phyloP scores from a whole-genome alignment of 2,888 invertebrate species.

The Trichopoda pennipes region DNA sequence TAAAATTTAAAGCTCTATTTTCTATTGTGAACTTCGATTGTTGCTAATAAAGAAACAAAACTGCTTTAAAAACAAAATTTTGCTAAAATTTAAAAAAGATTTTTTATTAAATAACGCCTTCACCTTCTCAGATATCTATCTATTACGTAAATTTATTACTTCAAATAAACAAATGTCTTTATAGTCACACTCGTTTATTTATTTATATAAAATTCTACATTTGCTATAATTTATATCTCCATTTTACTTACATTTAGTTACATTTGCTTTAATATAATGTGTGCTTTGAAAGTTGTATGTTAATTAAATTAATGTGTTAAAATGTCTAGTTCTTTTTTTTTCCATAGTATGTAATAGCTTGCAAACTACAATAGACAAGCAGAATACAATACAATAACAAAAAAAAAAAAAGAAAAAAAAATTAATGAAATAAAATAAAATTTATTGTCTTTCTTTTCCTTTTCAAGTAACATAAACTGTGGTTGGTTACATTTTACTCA shows the following conservation, averaged over 20 bases:
- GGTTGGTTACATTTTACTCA: slow-evolving; percentile 7
- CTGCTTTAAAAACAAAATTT: too few relatives aligned
- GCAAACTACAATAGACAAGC: background rate
- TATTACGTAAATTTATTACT: background rate
- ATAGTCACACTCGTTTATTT: background rate
- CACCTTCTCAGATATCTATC: too few relatives aligned
- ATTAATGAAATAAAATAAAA: slow-evolving; percentile 21
- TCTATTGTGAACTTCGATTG: too few relatives aligned
- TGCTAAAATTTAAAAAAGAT: too few relatives aligned
- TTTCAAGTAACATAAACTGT: slow-evolving; percentile 31
- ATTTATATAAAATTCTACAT: slow-evolving; percentile 1
- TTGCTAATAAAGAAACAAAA: too few relatives aligned
- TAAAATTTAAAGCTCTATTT: too few relatives aligned
- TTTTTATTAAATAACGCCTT: too few relatives aligned
- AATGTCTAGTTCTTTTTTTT: background rate
- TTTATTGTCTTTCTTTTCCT: slow-evolving; percentile 57
- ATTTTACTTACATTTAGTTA: slow-evolving; percentile 13
- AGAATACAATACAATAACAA: too few relatives aligned
- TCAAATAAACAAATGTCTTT: background rate
- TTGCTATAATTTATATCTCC: slow-evolving; percentile 6
- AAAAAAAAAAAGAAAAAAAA: too few relatives aligned
- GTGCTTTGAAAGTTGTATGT: slow-evolving; percentile 22
- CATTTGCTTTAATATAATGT: slow-evolving; percentile 11
- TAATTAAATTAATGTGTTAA: slow-evolving; percentile 41
- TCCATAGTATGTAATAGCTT: background rate